Evolutionary conservation across 1,140 invertebrate species (phyloP), one percentile per base, ranked within the genome.

Genomic region (Sweltsa coloradensis): DNA sequence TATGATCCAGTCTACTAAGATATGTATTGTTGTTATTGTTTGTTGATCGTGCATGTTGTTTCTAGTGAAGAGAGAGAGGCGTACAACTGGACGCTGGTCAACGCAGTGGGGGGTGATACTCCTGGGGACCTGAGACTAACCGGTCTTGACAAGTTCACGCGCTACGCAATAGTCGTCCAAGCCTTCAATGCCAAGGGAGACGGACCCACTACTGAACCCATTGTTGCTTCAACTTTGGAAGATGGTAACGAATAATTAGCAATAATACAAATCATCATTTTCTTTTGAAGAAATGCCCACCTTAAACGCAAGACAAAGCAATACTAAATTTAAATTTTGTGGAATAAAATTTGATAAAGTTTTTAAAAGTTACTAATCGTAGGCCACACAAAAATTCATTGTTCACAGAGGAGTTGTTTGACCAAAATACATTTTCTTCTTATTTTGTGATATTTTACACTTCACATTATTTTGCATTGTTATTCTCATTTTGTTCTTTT

Each of bases 131-230:
- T 79, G 40, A 75, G 71, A 11, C 57, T 82, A 23, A 71, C 68
- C 5, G 76, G 73, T 4, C 65, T 89, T 26, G 72, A 79, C 50
- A 87, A 88, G 64, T 87, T 83, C 60, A 86, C 83, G 0, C 73
- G 81, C 39, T 89, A 89, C 61, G 75, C 74, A 29, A 72, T 88
- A 14, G 74, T 80, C 5, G 76, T 91, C 1, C 76, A 85, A 55
- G 85, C 85, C 1, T 88, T 83, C 61, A 91, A 90, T 62, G 73
- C 71, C 31, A 79, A 84, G 55, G 87, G 86, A 4, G 75, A 79
- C 42, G 85, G 86, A 3, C 86, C 85, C 1, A 66, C 71, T 2
- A 78, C 76, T 4, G 76, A 79, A 24, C 71, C 76, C 0, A 74
- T 81, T 22, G 68, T 75, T 5, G 80, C 81, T 14, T 78, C 80